These are phyloP conservation scores for Diadumene lineata DNA, from an alignment of 92 coral and sea anemone genomes.

Conservation along the genomic window DNA sequence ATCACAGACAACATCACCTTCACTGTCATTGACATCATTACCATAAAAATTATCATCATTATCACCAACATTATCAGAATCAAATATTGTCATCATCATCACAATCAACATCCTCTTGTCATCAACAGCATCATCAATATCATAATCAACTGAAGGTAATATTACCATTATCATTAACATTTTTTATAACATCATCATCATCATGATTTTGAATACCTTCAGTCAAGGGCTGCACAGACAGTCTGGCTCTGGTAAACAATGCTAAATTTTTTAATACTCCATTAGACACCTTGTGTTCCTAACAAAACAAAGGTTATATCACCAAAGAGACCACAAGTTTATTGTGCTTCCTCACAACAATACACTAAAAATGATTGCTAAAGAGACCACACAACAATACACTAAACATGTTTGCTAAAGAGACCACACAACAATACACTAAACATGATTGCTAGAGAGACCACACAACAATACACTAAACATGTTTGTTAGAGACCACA, in stretches of 20 bases:
- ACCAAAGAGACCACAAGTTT: too few species aligned
- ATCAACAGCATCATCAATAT: background rate
- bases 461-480: too few species aligned
- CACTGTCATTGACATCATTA: too few species aligned
- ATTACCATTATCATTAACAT: background rate
- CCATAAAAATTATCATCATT: too few species aligned
- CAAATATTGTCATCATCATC: background rate
- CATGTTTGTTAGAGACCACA: too few species aligned
- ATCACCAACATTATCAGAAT: background rate
- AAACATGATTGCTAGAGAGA: too few species aligned
- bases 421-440: too few species aligned
- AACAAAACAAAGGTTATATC: background rate
- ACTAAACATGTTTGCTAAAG: too few species aligned
- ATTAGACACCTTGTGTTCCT: conserved; percentile 80
- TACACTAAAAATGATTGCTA: too few species aligned
- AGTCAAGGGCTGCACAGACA: conserved; percentile 91
- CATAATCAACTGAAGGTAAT: background rate
- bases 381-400: too few species aligned
- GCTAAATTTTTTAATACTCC: conserved; percentile 70
- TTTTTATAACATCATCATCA: background rate
- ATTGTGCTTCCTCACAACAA: too few species aligned
- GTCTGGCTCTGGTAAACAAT: conserved; percentile 83
- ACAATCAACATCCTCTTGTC: background rate
- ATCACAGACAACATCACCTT: too few species aligned
- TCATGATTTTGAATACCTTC: conserved; percentile 47